Evolutionary conservation across 2,113 vertebrate species (phyloP).

Genomic region (Aldabrachelys gigantea): DNA sequence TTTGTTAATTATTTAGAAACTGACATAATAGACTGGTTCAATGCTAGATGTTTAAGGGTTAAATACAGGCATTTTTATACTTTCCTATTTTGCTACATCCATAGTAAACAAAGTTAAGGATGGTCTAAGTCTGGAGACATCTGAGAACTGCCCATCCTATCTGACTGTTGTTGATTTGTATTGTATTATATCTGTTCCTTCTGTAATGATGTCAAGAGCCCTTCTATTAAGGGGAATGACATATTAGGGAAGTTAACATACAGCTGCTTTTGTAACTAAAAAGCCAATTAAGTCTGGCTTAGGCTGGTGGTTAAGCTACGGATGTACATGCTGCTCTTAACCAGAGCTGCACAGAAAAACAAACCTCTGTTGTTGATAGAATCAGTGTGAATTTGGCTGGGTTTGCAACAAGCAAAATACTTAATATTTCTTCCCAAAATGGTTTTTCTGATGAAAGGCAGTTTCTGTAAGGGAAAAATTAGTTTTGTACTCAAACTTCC

Average conservation of each 20-base stretch:
- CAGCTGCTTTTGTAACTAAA: not conserved
- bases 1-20: not conserved
- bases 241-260: not conserved
- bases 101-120: not conserved
- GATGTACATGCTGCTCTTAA: not conserved
- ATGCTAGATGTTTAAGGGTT: no score
- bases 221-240: not conserved
- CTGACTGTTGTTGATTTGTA: rapidly evolving
- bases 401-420: not conserved
- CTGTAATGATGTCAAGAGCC: not conserved
- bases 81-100: not conserved
- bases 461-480: not conserved
- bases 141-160: not conserved
- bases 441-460: not conserved
- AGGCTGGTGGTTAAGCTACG: not conserved
- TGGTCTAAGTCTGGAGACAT: not conserved
- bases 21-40: not conserved
- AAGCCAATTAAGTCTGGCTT: not conserved
- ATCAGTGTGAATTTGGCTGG: not conserved
- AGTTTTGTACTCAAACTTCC: not conserved
- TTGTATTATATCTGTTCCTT: not conserved
- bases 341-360: not conserved
- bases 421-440: no score
- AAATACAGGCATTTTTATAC: no score
- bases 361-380: not conserved